phyloP scores from a whole-genome alignment of 2,888 invertebrate genomes.

The Spilosoma lubricipeda region DNA sequence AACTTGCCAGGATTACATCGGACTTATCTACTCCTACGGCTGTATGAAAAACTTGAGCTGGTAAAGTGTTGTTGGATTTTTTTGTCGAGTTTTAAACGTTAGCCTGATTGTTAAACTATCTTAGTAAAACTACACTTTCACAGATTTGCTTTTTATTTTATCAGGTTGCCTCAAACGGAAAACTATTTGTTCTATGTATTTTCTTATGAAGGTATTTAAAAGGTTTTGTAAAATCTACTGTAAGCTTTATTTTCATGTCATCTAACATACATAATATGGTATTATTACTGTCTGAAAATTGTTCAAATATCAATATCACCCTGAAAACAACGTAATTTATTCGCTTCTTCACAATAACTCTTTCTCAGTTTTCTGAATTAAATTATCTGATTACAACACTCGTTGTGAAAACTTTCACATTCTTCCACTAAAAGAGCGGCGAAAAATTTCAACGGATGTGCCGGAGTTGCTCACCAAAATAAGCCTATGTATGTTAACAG shows the following conservation, averaged over 20 bases:
- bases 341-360: not conserved
- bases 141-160: slow-evolving; percentile 42
- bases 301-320: not conserved
- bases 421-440: no score
- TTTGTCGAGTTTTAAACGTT: slow-evolving; percentile 62
- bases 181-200: slow-evolving; percentile 32
- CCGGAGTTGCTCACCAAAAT: no score
- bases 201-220: not conserved
- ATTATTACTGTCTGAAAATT: not conserved
- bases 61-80: slow-evolving; percentile 69
- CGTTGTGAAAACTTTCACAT: no score
- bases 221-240: not conserved
- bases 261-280: not conserved
- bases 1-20: slow-evolving; percentile 73
- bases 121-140: slow-evolving; percentile 51
- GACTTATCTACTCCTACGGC: slow-evolving; percentile 63
- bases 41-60: slow-evolving; percentile 65
- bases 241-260: no score
- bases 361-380: no score
- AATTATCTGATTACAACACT: no score
- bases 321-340: not conserved
- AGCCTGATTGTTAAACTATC: slow-evolving; percentile 57
- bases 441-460: no score
- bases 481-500: no score
- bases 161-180: slow-evolving; percentile 38